Evolutionary conservation across 2,888 invertebrate species (phyloP).

Genomic region (Clusia tigrina): DNA sequence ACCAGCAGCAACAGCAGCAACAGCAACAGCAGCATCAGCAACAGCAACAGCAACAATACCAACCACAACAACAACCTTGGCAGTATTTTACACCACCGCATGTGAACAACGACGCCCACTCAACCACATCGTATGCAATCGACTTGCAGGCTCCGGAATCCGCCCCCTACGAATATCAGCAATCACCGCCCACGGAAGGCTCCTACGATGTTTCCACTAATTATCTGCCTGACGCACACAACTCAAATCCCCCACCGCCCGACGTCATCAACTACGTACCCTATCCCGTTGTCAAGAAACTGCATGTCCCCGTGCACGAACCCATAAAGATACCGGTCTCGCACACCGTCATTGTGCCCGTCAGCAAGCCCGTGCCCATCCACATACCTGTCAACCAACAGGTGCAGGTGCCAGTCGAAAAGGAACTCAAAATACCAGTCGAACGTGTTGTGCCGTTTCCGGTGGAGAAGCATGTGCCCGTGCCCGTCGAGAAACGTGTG

Average conservation of each 20-base stretch:
- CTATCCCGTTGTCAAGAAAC: slow-evolving; percentile 75
- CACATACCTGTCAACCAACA: slow-evolving; percentile 79
- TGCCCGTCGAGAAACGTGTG: slow-evolving; percentile 79
- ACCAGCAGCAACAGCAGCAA: slow-evolving; percentile 30
- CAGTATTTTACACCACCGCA: slow-evolving; percentile 26
- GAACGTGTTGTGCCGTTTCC: slow-evolving; percentile 75
- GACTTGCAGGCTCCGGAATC: too few species aligned
- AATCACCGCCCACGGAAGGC: slow-evolving; percentile 29
- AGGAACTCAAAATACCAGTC: slow-evolving; percentile 69
- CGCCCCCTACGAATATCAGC: slow-evolving; percentile 25
- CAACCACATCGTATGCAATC: background rate
- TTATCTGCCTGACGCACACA: slow-evolving; percentile 43
- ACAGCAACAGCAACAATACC: slow-evolving; percentile 15
- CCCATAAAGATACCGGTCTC: slow-evolving; percentile 79
- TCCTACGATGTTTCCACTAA: slow-evolving; percentile 43
- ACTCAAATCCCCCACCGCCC: slow-evolving; percentile 62
- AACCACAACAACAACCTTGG: slow-evolving; percentile 7
- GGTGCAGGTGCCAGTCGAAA: slow-evolving; percentile 75
- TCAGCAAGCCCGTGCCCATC: slow-evolving; percentile 80
- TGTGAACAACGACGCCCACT: slow-evolving; percentile 23
- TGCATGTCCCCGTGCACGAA: slow-evolving; percentile 75
- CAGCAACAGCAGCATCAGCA: slow-evolving; percentile 29
- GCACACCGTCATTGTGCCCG: slow-evolving; percentile 78
- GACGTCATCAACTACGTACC: slow-evolving; percentile 71
- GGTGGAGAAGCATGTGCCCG: slow-evolving; percentile 76